Evolutionary conservation across 92 coral and sea anemone genomes (phyloP).

Genomic region (Blastomussa wellsi): DNA sequence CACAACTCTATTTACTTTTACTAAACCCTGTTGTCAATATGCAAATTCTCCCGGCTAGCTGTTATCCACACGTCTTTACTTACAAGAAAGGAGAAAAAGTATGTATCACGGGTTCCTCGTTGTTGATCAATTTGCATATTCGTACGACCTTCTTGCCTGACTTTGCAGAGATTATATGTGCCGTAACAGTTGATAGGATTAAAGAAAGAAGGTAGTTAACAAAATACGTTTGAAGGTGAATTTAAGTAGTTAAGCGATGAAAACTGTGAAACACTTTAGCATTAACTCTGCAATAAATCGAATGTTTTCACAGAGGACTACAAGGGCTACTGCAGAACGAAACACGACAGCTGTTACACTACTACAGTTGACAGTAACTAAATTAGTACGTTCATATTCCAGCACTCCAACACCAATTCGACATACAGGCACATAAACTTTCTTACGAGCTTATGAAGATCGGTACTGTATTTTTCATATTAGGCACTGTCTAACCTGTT

Average conservation of each 20-base stretch:
- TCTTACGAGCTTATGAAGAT: too few species aligned
- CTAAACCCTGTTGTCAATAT: background rate
- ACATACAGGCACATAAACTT: too few species aligned
- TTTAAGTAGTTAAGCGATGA: background rate
- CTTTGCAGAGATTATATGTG: background rate
- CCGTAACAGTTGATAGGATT: background rate
- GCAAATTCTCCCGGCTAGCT: background rate
- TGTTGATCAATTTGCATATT: background rate
- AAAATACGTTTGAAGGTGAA: background rate
- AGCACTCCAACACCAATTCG: too few species aligned
- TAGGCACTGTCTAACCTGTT: slow-evolving; percentile 50
- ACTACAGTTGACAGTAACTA: too few species aligned
- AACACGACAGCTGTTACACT: too few species aligned
- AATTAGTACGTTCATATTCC: too few species aligned
- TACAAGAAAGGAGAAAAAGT: background rate
- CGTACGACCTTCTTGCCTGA: background rate
- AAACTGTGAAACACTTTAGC: too few species aligned
- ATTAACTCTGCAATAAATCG: background rate
- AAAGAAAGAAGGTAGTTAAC: background rate
- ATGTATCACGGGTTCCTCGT: background rate
- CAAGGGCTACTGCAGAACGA: too few species aligned
- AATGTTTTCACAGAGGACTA: too few species aligned
- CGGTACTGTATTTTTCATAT: too few species aligned
- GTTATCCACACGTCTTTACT: background rate
- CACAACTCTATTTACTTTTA: background rate